These are phyloP conservation scores for Chrysomallon squamiferum DNA, from an alignment of 1,140 invertebrate genomes.

Conservation along the genomic window DNA sequence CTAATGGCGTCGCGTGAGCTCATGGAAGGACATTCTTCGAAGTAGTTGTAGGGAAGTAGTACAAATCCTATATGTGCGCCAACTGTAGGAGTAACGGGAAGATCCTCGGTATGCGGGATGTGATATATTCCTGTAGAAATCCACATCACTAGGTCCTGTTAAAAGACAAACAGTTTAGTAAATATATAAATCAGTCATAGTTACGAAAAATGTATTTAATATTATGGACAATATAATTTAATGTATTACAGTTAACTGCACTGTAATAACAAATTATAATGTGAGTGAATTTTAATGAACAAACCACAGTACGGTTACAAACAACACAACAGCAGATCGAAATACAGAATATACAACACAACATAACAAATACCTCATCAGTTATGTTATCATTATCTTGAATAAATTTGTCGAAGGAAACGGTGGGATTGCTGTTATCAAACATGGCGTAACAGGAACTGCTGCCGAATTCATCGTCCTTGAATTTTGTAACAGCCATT, in stretches of 20 bases:
- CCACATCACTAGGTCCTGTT: constrained; percentile 39
- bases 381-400: constrained; percentile 41
- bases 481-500: constrained; percentile 37
- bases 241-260: not conserved
- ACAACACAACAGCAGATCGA: not conserved
- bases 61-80: constrained; percentile 20
- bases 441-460: constrained; percentile 45
- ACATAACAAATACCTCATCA: constrained; percentile 26
- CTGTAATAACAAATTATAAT: not conserved
- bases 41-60: constrained; percentile 36
- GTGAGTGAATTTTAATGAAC: not conserved
- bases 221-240: not conserved
- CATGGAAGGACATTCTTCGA: constrained; percentile 23
- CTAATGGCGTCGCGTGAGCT: constrained; percentile 17
- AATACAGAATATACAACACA: not conserved
- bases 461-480: constrained; percentile 40
- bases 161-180: not conserved
- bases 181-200: not conserved
- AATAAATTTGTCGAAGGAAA: constrained; percentile 44
- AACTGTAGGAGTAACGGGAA: constrained; percentile 28
- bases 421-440: constrained; percentile 37
- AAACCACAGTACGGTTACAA: not conserved
- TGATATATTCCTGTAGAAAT: constrained; percentile 28
- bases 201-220: not conserved
- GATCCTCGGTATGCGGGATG: constrained; percentile 34